phyloP scores from a whole-genome alignment of 1,140 invertebrate genomes.

The Dinothrombium tinctorium region DNA sequence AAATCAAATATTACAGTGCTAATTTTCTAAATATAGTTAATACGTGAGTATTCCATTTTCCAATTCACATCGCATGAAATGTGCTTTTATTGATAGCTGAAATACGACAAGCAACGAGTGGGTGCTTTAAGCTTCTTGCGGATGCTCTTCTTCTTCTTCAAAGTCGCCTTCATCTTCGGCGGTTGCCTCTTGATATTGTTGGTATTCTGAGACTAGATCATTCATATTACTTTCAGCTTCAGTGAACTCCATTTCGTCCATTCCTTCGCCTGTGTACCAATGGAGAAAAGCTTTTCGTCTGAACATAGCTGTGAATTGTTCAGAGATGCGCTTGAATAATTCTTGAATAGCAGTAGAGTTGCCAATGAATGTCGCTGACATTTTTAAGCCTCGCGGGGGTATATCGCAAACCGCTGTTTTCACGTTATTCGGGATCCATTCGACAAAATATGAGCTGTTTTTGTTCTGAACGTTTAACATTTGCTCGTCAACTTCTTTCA shows the following conservation, averaged over 20 bases:
- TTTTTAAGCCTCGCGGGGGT: conserved; percentile 64
- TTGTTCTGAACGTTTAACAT: conserved; percentile 38
- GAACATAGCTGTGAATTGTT: conserved; percentile 34
- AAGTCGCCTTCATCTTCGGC: conserved; percentile 26
- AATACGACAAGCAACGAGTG: too few species aligned
- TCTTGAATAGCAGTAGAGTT: conserved; percentile 68
- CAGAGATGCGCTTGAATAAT: conserved; percentile 46
- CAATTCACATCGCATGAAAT: too few species aligned
- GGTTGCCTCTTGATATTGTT: conserved; percentile 55
- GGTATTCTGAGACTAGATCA: conserved; percentile 46
- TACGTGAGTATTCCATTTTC: too few species aligned
- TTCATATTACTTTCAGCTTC: conserved; percentile 36
- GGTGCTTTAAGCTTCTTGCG: too few species aligned
- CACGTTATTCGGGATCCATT: conserved; percentile 43
- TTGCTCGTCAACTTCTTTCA: conserved; percentile 31
- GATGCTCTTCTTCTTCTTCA: conserved; percentile 24
- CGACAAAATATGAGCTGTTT: conserved; percentile 36
- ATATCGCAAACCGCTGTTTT: conserved; percentile 64
- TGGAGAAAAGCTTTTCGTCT: conserved; percentile 17
- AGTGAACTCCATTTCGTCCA: conserved; percentile 55
- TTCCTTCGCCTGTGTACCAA: conserved; percentile 38
- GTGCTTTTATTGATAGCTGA: too few species aligned
- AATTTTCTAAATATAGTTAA: too few species aligned
- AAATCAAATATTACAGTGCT: too few species aligned
- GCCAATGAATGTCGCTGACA: conserved; percentile 74